These are phyloP conservation scores for Drosophila merina DNA, from an alignment of 2,888 invertebrate species.

Conservation along the genomic window DNA sequence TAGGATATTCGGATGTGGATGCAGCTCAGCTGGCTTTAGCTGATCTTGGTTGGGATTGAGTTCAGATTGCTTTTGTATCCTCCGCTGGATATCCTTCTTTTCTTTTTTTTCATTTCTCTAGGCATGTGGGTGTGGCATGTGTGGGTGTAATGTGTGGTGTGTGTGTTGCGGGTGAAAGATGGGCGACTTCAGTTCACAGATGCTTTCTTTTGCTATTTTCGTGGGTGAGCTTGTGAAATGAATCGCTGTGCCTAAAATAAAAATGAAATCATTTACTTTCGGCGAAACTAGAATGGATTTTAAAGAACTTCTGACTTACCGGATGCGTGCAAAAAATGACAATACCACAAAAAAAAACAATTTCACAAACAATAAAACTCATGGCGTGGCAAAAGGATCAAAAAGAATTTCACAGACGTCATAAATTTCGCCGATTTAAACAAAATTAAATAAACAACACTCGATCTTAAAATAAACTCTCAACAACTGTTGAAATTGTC, in stretches of 20 bases:
- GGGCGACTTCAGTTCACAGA: conserved; percentile 53
- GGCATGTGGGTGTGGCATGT: conserved; percentile 43
- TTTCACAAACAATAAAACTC: conserved; percentile 62
- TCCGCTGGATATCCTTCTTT: conserved; percentile 20
- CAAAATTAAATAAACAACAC: conserved; percentile 70
- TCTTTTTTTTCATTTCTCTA: conserved; percentile 15
- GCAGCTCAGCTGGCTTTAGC: conserved; percentile 28
- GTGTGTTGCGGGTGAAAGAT: conserved; percentile 22
- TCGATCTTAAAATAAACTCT: conserved; percentile 36
- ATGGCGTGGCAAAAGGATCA: conserved; percentile 28
- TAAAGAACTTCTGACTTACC: conserved; percentile 73
- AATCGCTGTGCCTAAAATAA: conserved; percentile 76
- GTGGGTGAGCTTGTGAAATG: conserved; percentile 34
- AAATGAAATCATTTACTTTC: conserved; percentile 79
- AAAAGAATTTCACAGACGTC: conserved; percentile 48
- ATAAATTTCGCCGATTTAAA: conserved; percentile 63
- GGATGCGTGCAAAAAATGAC: conserved; percentile 57
- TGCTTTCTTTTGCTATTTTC: conserved; percentile 34
- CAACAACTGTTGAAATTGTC: conserved; percentile 58
- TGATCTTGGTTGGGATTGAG: conserved; percentile 21
- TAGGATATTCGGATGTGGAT: conserved; percentile 40
- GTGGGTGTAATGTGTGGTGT: neutral
- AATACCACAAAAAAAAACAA: conserved; percentile 26
- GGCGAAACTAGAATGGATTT: conserved; percentile 62
- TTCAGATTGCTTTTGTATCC: conserved; percentile 15